Evolutionary conservation across 2,888 invertebrate species (phyloP).

Genomic region (Erannis defoliaria): DNA sequence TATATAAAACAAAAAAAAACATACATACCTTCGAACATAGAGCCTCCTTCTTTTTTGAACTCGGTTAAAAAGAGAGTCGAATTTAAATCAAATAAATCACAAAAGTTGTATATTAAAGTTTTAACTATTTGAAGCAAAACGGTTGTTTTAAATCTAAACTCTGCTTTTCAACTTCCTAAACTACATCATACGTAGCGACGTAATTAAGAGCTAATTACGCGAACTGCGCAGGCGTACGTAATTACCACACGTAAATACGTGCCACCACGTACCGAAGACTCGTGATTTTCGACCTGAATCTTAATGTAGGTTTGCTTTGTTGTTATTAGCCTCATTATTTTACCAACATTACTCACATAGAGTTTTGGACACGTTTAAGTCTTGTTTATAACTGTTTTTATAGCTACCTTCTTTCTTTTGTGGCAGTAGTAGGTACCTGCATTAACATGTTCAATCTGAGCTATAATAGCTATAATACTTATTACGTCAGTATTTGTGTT

Average conservation of each 20-base stretch:
- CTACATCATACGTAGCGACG: constrained; percentile 46
- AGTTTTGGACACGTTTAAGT: background rate
- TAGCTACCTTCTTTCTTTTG: background rate
- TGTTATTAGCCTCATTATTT: constrained; percentile 7
- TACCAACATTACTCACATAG: background rate
- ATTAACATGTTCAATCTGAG: too few relatives aligned
- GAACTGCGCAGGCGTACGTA: constrained; percentile 63
- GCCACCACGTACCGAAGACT: constrained; percentile 6
- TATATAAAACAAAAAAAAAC: too few relatives aligned
- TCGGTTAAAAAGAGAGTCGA: too few relatives aligned
- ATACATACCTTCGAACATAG: too few relatives aligned
- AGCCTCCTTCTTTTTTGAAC: too few relatives aligned
- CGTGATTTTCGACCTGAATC: constrained; percentile 39
- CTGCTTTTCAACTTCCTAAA: constrained; percentile 7
- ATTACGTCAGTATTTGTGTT: too few relatives aligned
- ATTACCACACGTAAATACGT: constrained; percentile 45
- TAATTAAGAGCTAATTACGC: constrained; percentile 79
- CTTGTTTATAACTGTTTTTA: background rate
- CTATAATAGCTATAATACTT: too few relatives aligned
- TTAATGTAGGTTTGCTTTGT: constrained; percentile 28
- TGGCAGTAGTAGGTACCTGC: too few relatives aligned
- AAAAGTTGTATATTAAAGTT: too few relatives aligned
- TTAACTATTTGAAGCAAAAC: background rate
- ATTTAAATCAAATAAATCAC: too few relatives aligned
- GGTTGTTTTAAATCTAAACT: background rate